Conservation (phyloP, 2,113 vertebrate species). For the Oreochromis aureus region DNA sequence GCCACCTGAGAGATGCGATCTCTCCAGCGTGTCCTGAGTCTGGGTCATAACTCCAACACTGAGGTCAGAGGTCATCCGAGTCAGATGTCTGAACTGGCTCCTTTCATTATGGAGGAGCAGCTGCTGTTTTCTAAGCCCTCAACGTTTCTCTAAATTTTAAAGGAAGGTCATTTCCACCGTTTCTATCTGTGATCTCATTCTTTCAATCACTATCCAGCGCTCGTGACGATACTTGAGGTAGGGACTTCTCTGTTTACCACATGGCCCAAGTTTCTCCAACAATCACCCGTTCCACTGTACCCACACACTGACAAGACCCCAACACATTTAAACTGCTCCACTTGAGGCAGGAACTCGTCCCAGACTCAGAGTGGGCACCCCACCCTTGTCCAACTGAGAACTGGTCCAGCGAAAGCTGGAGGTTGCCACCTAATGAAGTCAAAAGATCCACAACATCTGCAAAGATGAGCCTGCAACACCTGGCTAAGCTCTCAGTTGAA, state of each 20-base stretch:
- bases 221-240: not conserved
- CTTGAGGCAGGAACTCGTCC: not conserved
- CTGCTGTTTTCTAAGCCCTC: not conserved
- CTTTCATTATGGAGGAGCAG: not conserved
- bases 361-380: not conserved
- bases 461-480: not conserved
- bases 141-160: not conserved
- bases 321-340: not conserved
- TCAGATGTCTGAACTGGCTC: not conserved
- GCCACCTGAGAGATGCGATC: not conserved
- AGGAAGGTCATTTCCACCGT: not conserved
- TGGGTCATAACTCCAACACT: not conserved
- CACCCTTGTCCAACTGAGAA: not conserved
- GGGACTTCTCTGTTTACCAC: not conserved
- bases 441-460: not conserved
- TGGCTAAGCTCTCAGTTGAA: not conserved
- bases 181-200: not conserved
- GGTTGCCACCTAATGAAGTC: not conserved
- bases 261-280: not conserved
- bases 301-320: not conserved
- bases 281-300: not conserved
- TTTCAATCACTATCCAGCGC: not conserved
- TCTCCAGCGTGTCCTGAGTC: not conserved
- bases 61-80: not conserved
- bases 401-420: not conserved